Evolutionary conservation across 2,113 vertebrate genomes (phyloP).

Genomic region (Tenebrosternarchus preto): DNA sequence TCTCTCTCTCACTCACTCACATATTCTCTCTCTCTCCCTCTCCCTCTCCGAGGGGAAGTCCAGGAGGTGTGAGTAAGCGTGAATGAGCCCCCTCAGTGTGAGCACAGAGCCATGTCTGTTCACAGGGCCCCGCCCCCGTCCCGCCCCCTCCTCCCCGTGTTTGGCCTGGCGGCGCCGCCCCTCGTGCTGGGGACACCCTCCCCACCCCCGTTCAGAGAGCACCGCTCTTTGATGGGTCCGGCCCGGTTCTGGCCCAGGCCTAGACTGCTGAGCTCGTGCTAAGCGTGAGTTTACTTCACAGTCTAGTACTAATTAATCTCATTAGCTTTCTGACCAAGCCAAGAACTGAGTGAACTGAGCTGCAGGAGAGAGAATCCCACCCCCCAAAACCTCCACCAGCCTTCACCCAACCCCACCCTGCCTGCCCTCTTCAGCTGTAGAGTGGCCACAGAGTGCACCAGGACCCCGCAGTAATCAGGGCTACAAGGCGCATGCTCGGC

Average conservation of each 20-base stretch:
- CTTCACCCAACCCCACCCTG: too few species aligned
- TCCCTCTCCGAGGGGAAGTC: constrained; percentile 29
- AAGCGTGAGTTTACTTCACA: constrained; percentile 52
- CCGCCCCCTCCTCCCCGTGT: neutral
- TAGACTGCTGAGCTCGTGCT: constrained; percentile 37
- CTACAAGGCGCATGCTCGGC: constrained; percentile 29
- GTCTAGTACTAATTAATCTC: constrained; percentile 54
- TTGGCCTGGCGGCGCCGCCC: neutral
- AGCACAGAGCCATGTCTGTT: constrained; percentile 39
- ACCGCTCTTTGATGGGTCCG: neutral
- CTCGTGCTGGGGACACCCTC: neutral
- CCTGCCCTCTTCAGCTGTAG: constrained; percentile 16
- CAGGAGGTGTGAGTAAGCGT: constrained; percentile 28
- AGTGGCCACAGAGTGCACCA: constrained; percentile 14
- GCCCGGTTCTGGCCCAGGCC: neutral
- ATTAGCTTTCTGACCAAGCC: constrained; percentile 34
- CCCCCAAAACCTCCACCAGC: neutral
- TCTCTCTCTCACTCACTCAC: too few species aligned
- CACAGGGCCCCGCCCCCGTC: neutral
- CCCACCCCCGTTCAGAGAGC: neutral
- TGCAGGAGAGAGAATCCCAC: constrained; percentile 1
- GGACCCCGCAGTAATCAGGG: constrained; percentile 27
- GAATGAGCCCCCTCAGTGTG: constrained; percentile 32
- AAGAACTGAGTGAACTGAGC: constrained; percentile 23
- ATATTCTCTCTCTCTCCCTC: too few species aligned